Evolutionary conservation across 1,140 invertebrate genomes (phyloP), one percentile per base, ranked within the genome.

Genomic region (Colletes latitarsis): DNA sequence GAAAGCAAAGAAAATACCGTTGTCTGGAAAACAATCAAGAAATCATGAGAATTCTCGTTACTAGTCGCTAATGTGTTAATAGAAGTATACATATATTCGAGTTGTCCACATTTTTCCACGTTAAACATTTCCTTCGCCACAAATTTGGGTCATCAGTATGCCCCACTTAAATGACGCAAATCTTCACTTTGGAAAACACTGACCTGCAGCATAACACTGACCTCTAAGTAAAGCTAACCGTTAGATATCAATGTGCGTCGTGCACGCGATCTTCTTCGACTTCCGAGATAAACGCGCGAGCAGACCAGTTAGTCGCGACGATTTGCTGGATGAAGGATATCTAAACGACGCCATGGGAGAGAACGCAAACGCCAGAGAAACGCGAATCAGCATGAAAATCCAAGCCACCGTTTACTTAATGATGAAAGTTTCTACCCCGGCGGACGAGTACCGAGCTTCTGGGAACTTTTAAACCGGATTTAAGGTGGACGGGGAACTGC

Each of bases 321-420:
- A 78, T 57, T 68, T 41, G 68, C 43, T 19, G 43, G 64, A 46
- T 73, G 46, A 30, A 15, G 55, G 39, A 75, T 83, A 80, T 85
- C 71, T 43, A 58, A 84, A 58, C 39, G 60, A 75, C 1, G 19
- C 0, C 4, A 15, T 17, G 62, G 19, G 43, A 70, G 53, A 70
- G 17, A 58, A 17, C 6, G 15, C 4, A 10, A 66, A 30, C 8
- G 19, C 10, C 1, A 15, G 52, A 10, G 14, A 9, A 15, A 58
- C 6, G 58, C 14, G 39, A 81, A 78, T 64, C 69, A 57, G 77
- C 58, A 63, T 70, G 74, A 76, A 52, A 69, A 49, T 78, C 57
- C 43, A 15, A 49, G 69, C 58, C 39, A 73, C 81, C 58, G 80
- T 87, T 78, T 81, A 83, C 74, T 81, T 86, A 84, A 83, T 76